Evolutionary conservation across 2,888 invertebrate species (phyloP).

Genomic region (Eustalomyia histrio): DNA sequence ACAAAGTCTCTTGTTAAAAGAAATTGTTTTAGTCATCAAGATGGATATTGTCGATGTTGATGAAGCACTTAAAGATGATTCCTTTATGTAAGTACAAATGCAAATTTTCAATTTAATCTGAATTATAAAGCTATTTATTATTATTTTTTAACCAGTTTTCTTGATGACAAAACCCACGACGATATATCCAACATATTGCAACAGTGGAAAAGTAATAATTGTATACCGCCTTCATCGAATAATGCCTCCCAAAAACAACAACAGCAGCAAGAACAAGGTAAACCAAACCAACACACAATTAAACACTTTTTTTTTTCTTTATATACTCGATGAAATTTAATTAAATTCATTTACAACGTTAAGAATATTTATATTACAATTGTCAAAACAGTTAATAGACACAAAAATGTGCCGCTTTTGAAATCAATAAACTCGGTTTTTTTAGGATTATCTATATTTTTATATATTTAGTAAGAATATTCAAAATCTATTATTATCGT

Average conservation of each 20-base stretch:
- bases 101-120: conserved; percentile 8
- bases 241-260: conserved; percentile 62
- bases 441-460: too few relatives aligned
- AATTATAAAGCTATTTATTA: conserved; percentile 32
- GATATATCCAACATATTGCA: conserved; percentile 79
- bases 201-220: conserved; percentile 78
- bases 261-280: conserved; percentile 75
- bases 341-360: too few relatives aligned
- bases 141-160: conserved; percentile 72
- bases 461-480: too few relatives aligned
- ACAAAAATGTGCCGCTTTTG: too few relatives aligned
- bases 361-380: too few relatives aligned
- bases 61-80: conserved; percentile 79
- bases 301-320: neutral
- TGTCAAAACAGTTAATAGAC: too few relatives aligned
- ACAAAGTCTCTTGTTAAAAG: conserved; percentile 9
- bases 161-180: conserved; percentile 78
- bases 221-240: conserved; percentile 58
- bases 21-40: conserved; percentile 62
- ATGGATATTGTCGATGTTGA: conserved; percentile 79
- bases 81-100: conserved; percentile 76
- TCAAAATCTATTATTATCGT: too few relatives aligned
- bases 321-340: neutral
- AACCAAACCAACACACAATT: conserved; percentile 49
- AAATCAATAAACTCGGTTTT: too few relatives aligned